phyloP scores from a whole-genome alignment of 2,113 vertebrate genomes.

The Bubo blakistoni region DNA sequence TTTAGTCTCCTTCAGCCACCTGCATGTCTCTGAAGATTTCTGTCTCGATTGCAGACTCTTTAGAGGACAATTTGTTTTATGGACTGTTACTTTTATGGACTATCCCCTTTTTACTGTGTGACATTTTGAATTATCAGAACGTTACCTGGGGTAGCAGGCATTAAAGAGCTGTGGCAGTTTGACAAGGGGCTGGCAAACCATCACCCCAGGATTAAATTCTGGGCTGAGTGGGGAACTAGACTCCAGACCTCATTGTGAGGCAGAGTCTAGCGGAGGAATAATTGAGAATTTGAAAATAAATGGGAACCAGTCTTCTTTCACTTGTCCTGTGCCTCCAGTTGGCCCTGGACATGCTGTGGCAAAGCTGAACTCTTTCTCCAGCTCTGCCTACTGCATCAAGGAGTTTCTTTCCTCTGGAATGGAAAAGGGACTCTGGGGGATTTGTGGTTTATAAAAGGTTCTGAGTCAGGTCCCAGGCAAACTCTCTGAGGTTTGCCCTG shows the following conservation, averaged over 20 bases:
- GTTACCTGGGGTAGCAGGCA: accelerated
- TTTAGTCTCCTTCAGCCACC: constrained; percentile 1
- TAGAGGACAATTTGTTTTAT: background rate
- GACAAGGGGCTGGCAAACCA: background rate
- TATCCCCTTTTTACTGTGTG: background rate
- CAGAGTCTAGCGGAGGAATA: background rate
- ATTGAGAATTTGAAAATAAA: background rate
- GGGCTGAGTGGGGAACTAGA: background rate
- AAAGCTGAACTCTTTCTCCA: background rate
- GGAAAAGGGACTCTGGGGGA: background rate
- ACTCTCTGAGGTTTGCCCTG: too few species aligned
- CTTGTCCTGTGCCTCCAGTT: background rate
- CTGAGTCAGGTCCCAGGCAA: background rate
- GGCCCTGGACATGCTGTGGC: background rate
- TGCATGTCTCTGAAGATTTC: background rate
- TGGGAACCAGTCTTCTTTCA: background rate
- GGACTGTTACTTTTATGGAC: background rate
- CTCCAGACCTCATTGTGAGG: background rate
- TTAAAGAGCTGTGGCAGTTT: background rate
- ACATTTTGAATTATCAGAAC: background rate
- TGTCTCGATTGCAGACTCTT: background rate
- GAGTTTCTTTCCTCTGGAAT: background rate
- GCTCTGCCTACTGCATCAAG: accelerated
- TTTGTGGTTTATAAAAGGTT: background rate
- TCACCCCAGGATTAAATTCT: background rate